Evolutionary conservation across 1,140 invertebrate species (phyloP).

Genomic region (Teleogryllus occipitalis): DNA sequence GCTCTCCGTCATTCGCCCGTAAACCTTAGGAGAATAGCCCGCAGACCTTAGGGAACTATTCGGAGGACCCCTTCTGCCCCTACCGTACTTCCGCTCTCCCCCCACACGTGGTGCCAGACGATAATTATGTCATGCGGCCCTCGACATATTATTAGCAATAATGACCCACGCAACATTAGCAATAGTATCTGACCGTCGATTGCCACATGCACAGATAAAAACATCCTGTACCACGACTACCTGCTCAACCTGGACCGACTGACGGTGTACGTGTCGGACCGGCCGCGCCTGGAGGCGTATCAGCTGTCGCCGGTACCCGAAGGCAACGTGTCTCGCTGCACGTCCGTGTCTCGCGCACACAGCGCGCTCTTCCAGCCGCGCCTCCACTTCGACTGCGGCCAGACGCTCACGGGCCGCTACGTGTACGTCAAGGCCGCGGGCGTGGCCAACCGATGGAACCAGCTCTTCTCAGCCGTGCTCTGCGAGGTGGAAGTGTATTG

Average conservation of each 20-base stretch:
- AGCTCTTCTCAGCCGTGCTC: slow-evolving; percentile 44
- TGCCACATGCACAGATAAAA: slow-evolving; percentile 32
- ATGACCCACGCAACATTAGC: too few relatives aligned
- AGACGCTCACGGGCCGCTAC: slow-evolving; percentile 41
- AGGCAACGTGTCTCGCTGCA: slow-evolving; percentile 38
- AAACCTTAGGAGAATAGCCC: too few relatives aligned
- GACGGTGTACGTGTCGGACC: slow-evolving; percentile 44
- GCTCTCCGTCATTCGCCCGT: too few relatives aligned
- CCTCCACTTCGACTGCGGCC: slow-evolving; percentile 42
- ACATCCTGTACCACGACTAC: slow-evolving; percentile 40
- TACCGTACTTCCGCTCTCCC: too few relatives aligned
- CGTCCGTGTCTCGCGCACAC: slow-evolving; percentile 42
- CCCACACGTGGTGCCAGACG: too few relatives aligned
- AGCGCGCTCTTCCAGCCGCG: slow-evolving; percentile 42
- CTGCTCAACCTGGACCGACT: slow-evolving; percentile 45
- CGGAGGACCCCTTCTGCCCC: too few relatives aligned
- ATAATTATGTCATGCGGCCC: too few relatives aligned
- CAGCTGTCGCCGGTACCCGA: slow-evolving; percentile 20
- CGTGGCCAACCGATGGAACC: slow-evolving; percentile 42
- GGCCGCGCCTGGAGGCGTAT: slow-evolving; percentile 32
- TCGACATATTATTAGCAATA: too few relatives aligned
- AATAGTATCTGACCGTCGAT: too few relatives aligned
- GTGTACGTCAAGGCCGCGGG: slow-evolving; percentile 46
- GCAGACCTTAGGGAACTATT: too few relatives aligned
- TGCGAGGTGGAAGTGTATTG: slow-evolving; percentile 49